Evolutionary conservation across 2,888 invertebrate genomes (phyloP), one percentile per base, ranked within the genome.

Genomic region (Petrophora chlorosata): DNA sequence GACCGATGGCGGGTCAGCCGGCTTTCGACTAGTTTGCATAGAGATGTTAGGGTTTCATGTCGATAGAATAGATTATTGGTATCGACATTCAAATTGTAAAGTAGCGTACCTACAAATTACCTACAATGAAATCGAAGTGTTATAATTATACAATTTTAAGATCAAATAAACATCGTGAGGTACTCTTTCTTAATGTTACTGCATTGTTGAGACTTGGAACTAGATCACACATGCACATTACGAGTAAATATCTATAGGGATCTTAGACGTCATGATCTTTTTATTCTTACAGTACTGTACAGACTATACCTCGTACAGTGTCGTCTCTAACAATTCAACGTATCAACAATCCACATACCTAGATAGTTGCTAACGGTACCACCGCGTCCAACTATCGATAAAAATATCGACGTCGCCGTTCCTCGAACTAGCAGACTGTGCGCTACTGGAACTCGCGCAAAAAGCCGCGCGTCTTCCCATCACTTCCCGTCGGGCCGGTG

Each of bases 1-100:
- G 57, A 47, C 34, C 39, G 53, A 53, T 45, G n/a, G 41, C 41
- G 48, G 55, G 51, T 42, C 48, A 43, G 23, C 15, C 30, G 33
- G 39, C 59, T 59, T 55, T 56, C 56, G 33, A 60, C 53, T 55
- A 36, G 55, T 60, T 57, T 53, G 60, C 55, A 60, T 60, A 57
- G 54, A 49, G 46, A 47, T 49, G 49, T 19, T 49, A 10, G 38
- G 30, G 2, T 44, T 40, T 22, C 34, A 17, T 47, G 42, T 53
- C 50, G 46, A 47, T 53, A 38, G 22, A 33, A 14, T 23, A 13
- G 7, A 23, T 32, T 14, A 32, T 30, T 30, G n/a, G 9, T 16
- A 13, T 28, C 28, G 28, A 28, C 12, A 28, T 13, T 10, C 3
- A 10, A 28, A 12, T 28, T 12, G 26, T 10, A 10, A 10, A 28